A percentile compares a stretch with the other conserved stretches of the same genome.
These are phyloP conservation scores for Isotomurus palustris DNA, from an alignment of 2,888 invertebrate genomes.

Conservation along the genomic window DNA sequence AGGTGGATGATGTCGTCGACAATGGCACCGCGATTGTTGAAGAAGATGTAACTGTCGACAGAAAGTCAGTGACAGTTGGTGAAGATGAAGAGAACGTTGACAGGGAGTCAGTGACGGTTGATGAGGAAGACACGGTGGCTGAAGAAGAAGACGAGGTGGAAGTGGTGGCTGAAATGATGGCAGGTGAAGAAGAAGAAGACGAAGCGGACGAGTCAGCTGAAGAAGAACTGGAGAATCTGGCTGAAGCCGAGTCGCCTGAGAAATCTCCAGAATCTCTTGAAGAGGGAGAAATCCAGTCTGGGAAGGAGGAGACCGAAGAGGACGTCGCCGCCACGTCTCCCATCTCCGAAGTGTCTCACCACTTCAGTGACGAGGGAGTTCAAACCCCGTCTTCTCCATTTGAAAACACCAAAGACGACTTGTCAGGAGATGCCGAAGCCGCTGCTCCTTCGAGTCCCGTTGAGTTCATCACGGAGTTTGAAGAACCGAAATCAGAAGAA, in stretches of 20 bases:
- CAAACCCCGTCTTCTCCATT: no score
- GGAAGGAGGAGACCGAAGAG: neutral
- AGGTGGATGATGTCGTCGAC: neutral
- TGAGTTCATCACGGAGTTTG: slow-evolving; percentile 26
- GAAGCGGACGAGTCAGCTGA: neutral
- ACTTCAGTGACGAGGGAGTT: no score
- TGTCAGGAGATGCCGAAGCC: neutral
- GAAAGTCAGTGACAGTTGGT: neutral
- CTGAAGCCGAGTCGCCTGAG: neutral
- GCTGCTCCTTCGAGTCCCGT: slow-evolving; percentile 16
- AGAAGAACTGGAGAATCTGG: neutral
- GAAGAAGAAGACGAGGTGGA: slow-evolving; percentile 18
- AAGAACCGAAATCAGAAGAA: slow-evolving; percentile 21
- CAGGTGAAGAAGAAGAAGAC: no score
- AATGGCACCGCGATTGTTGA: neutral
- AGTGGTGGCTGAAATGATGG: slow-evolving; percentile 1
- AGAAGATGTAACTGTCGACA: neutral
- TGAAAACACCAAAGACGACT: neutral
- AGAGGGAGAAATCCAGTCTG: slow-evolving; percentile 5
- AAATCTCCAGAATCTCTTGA: neutral
- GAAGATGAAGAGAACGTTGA: slow-evolving; percentile 6
- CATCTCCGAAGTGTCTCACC: neutral
- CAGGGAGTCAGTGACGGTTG: neutral
- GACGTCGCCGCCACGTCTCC: neutral
- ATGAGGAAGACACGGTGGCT: slow-evolving; percentile 1